Percentiles rank a stretch among this genome's conserved stretches.
These are phyloP conservation scores for Drosophila anceps DNA, from an alignment of 2,888 invertebrate genomes.

Conservation along the genomic window DNA sequence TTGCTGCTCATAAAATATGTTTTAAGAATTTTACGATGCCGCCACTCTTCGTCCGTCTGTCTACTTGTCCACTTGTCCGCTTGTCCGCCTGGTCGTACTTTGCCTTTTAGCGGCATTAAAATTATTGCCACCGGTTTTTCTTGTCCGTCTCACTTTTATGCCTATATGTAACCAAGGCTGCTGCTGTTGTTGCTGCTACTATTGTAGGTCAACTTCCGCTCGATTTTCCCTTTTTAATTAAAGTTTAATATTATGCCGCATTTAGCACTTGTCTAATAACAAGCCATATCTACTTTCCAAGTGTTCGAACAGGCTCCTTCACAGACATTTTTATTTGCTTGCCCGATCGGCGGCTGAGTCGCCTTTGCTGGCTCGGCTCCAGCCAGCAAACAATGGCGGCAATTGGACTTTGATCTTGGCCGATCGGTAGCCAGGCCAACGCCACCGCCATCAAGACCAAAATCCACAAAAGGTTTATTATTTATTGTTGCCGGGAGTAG, in stretches of 20 bases:
- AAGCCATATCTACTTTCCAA: constrained; percentile 63
- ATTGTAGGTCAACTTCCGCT: constrained; percentile 67
- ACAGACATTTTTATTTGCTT: constrained; percentile 57
- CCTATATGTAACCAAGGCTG: constrained; percentile 62
- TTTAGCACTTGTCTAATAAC: constrained; percentile 76
- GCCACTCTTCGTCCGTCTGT: constrained; percentile 49
- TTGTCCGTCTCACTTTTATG: constrained; percentile 68
- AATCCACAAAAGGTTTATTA: constrained; percentile 81
- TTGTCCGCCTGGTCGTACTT: constrained; percentile 37
- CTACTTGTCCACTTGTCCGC: constrained; percentile 13
- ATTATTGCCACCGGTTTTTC: constrained; percentile 78
- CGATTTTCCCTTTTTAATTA: constrained; percentile 75
- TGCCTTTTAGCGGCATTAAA: constrained; percentile 67
- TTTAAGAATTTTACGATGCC: constrained; percentile 81
- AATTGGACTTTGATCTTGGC: constrained; percentile 67
- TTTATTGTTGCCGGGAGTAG: constrained; percentile 75
- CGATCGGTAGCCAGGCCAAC: constrained; percentile 75
- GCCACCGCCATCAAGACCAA: constrained; percentile 73
- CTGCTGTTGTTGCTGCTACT: constrained; percentile 18
- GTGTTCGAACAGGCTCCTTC: constrained; percentile 45
- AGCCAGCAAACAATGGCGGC: constrained; percentile 73
- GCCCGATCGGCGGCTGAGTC: constrained; percentile 17
- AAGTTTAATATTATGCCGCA: constrained; percentile 66
- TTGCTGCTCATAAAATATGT: constrained; percentile 76
- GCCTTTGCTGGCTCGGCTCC: constrained; percentile 2